A percentile compares a stretch with the other conserved stretches of the same genome.
phyloP scores from a whole-genome alignment of 2,797 vertebrate genomes.

The Xyrichtys novacula region DNA sequence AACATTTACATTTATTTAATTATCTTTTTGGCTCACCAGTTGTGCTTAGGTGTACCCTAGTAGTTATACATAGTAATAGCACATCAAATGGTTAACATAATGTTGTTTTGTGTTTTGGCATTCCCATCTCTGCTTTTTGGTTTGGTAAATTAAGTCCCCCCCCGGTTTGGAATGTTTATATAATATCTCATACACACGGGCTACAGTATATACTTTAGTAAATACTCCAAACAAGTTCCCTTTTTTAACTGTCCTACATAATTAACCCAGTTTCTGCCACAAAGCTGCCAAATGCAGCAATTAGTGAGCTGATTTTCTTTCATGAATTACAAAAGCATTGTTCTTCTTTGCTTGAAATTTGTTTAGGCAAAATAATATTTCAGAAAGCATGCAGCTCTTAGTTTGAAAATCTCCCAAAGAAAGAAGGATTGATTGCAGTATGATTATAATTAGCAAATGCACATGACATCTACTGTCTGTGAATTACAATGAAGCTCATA shows the following conservation, averaged over 20 bases:
- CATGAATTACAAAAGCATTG: not conserved
- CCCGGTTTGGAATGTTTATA: too few relatives aligned
- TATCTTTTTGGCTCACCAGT: too few relatives aligned
- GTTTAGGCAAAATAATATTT: constrained; percentile 10
- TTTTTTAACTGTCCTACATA: not conserved
- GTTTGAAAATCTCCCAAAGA: constrained; percentile 41
- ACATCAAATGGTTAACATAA: too few relatives aligned
- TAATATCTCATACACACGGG: too few relatives aligned
- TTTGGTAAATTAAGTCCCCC: too few relatives aligned
- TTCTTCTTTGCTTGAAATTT: constrained; percentile 16
- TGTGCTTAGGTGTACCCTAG: too few relatives aligned
- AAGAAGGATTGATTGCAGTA: constrained; percentile 46
- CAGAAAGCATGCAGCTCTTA: constrained; percentile 30
- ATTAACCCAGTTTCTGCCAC: not conserved
- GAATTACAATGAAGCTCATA: constrained; percentile 46
- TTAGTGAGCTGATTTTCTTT: constrained; percentile 3
- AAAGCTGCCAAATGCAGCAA: not conserved
- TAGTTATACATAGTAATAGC: too few relatives aligned
- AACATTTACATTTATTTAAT: too few relatives aligned
- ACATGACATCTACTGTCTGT: constrained; percentile 59
- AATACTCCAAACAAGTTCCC: not conserved
- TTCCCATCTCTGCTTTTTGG: too few relatives aligned
- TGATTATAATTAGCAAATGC: constrained; percentile 47
- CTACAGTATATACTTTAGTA: not conserved
- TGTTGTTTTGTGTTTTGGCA: too few relatives aligned